Percentiles rank a stretch among this genome's conserved stretches.
These are phyloP conservation scores for Oxyruncus cristatus DNA, from an alignment of 2,113 vertebrate species.

Conservation along the genomic window DNA sequence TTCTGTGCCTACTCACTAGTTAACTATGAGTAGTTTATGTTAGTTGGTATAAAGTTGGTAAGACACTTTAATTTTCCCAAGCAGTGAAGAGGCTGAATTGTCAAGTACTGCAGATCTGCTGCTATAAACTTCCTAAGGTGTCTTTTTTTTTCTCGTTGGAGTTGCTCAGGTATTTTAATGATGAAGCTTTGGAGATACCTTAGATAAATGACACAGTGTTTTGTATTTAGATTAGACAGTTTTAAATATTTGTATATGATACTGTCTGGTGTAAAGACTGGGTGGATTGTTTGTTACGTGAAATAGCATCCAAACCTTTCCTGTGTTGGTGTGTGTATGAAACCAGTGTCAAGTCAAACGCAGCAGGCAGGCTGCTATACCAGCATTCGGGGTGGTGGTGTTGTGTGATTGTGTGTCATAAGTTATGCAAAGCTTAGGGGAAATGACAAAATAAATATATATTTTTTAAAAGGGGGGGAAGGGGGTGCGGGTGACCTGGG, in stretches of 20 bases:
- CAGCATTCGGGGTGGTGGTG: not conserved
- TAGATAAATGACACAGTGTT: not conserved
- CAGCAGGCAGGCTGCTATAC: not conserved
- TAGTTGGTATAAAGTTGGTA: not conserved
- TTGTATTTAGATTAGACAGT: not conserved
- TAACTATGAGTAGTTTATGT: not conserved
- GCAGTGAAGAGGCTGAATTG: not conserved
- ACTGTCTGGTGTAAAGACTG: not conserved
- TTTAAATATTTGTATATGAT: not conserved
- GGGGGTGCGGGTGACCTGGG: not conserved
- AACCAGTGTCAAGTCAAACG: not conserved
- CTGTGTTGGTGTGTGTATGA: not conserved
- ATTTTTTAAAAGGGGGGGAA: not conserved
- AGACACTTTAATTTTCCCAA: not conserved
- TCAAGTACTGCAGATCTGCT: not conserved
- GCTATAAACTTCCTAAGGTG: not conserved
- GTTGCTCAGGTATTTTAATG: not conserved
- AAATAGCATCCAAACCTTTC: not conserved
- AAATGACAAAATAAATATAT: slow-evolving; percentile 10
- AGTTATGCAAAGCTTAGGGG: not conserved
- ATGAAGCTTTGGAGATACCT: not conserved
- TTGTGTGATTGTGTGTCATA: not conserved
- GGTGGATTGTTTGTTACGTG: not conserved
- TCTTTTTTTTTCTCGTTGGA: not conserved
- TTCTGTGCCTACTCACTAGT: not conserved